Evolutionary conservation across 2,113 vertebrate genomes (phyloP).

Genomic region (Pavo muticus): DNA sequence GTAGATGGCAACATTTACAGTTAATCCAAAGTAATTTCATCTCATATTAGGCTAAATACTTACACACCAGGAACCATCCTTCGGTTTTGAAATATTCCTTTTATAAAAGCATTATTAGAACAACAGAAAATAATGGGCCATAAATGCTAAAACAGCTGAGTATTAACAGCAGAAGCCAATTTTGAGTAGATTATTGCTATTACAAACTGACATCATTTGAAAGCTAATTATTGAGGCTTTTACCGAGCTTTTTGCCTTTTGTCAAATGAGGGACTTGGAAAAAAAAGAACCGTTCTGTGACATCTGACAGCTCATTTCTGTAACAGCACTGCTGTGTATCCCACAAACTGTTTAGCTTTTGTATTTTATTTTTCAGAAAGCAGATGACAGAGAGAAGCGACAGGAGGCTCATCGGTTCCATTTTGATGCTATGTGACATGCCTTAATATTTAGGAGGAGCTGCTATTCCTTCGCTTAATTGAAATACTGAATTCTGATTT

Average conservation of each 20-base stretch:
- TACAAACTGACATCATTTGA: slow-evolving; percentile 20
- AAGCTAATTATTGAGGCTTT: slow-evolving; percentile 33
- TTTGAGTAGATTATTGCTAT: slow-evolving; percentile 1
- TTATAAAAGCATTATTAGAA: not conserved
- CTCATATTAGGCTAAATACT: not conserved
- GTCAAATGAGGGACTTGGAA: slow-evolving; percentile 1
- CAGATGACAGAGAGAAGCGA: slow-evolving; percentile 96
- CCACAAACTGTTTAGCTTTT: not conserved
- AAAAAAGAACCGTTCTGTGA: not conserved
- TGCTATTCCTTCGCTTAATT: slow-evolving; percentile 48
- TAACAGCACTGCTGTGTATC: not conserved
- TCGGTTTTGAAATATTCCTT: not conserved
- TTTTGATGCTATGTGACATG: slow-evolving; percentile 96
- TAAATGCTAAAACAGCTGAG: slow-evolving; percentile 43
- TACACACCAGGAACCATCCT: not conserved
- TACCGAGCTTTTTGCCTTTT: slow-evolving; percentile 32
- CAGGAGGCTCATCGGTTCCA: slow-evolving; percentile 99
- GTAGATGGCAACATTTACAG: not conserved
- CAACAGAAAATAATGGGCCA: not conserved
- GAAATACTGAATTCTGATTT: slow-evolving; percentile 40
- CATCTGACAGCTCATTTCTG: slow-evolving; percentile 17
- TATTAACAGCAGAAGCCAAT: slow-evolving; percentile 8
- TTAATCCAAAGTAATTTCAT: not conserved
- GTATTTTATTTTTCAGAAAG: slow-evolving; percentile 89
- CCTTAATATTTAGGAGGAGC: slow-evolving; percentile 54